phyloP scores from a whole-genome alignment of 2,113 vertebrate species.

The Nycticebus coucang region DNA sequence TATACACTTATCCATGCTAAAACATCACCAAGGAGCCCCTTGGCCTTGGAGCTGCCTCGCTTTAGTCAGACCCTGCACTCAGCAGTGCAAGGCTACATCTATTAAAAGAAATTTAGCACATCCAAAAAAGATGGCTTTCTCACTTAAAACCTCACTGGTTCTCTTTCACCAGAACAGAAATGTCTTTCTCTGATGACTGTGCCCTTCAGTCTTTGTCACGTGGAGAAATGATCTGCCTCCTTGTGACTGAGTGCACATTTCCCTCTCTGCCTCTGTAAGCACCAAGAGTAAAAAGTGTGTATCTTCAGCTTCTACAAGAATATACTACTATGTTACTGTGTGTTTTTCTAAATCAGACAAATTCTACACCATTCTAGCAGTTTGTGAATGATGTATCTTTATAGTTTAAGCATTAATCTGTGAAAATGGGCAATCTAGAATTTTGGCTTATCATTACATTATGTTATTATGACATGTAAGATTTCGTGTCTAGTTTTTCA shows the following conservation, averaged over 20 bases:
- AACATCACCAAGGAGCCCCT: background rate
- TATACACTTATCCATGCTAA: background rate
- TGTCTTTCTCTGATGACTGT: background rate
- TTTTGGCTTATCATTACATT: background rate
- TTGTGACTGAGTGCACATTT: background rate
- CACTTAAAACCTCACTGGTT: background rate
- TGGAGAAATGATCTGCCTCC: background rate
- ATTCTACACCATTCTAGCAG: background rate
- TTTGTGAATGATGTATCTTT: constrained; percentile 10
- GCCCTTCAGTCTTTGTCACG: background rate
- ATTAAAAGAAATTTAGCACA: background rate
- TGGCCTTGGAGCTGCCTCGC: background rate
- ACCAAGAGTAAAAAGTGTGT: background rate
- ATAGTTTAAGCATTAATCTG: background rate
- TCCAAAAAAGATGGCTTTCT: background rate
- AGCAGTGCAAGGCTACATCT: background rate
- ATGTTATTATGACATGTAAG: background rate
- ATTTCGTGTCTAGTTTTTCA: constrained; percentile 5
- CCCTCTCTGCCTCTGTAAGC: background rate
- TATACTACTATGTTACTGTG: background rate
- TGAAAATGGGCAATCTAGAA: background rate
- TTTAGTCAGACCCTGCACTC: background rate
- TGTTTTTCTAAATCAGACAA: constrained; percentile 43
- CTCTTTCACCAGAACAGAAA: background rate
- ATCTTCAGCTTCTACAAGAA: constrained; percentile 6